Evolutionary conservation across 2,113 vertebrate genomes (phyloP), one percentile per base, ranked within the genome.

Genomic region (Esox niger): DNA sequence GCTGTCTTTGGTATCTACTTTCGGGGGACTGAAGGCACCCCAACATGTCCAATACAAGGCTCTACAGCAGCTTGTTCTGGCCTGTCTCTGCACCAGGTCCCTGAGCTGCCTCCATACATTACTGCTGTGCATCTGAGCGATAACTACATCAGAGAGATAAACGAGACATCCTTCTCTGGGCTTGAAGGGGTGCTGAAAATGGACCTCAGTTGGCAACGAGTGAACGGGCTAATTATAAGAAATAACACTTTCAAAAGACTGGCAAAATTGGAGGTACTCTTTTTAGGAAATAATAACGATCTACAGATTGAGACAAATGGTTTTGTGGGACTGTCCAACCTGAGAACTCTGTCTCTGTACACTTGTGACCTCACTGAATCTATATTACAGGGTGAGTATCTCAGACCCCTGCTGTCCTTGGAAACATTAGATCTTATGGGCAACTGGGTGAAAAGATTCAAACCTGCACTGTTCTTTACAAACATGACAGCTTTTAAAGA

Each of bases 201-300:
- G 43, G 82, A 89, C 59, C 81, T 98, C 0, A 89, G 90, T 20
- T 0, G 0, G 0, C 96, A 98, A 64, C 0, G 4, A 0, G 82
- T 77, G 0, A 6, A 0, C 27, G 57, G n/a, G 8, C 76, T 97
- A 1, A 63, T 68, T 6, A 81, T 97, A 27, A 84, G 79, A 68
- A 89, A 82, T 71, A 86, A 91, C 30, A 85, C 95, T 0, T 98
- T 97, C 84, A 86, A 80, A 66, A 83, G 91, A 55, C 79, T 94
- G 74, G 88, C 86, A 38, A 91, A 87, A 2, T 82, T 98, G 64
- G 61, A 0, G 5, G 0, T 62, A 46, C 82, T 98, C 62, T 87
- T 94, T 54, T 82, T 98, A 7, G 91, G 89, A 2, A 0, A 0
- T 2, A 96, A 86, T 54, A 1, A 0, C 0, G 31, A 84, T 3